A percentile compares a stretch with the other conserved stretches of the same genome.
phyloP scores from a whole-genome alignment of 2,113 vertebrate species.

The Todiramphus chloris region DNA sequence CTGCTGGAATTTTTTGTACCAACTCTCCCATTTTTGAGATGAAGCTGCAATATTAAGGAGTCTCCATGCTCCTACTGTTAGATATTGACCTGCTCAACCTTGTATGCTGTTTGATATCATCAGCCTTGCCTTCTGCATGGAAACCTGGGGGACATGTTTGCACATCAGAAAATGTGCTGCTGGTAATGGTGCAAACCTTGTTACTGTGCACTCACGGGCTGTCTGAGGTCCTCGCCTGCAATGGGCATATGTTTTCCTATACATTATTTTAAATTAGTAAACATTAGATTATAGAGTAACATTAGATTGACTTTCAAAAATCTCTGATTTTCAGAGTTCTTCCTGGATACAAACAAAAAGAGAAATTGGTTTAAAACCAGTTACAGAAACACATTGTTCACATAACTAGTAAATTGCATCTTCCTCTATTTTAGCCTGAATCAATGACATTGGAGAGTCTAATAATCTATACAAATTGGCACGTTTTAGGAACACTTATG shows the following conservation, averaged over 20 bases:
- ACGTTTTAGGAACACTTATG: neutral
- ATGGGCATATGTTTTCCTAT: neutral
- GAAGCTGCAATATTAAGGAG: neutral
- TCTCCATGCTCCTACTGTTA: neutral
- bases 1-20: neutral
- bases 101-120: neutral
- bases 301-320: neutral
- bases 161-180: neutral
- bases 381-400: neutral
- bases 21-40: neutral
- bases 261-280: neutral
- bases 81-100: neutral
- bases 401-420: neutral
- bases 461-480: fast-evolving
- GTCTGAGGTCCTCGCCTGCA: neutral
- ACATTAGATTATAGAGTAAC: too few species aligned
- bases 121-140: neutral
- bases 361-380: neutral
- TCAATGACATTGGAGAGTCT: neutral
- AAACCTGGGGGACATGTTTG: fast-evolving
- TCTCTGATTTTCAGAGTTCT: neutral
- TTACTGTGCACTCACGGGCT: neutral
- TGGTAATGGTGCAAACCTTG: neutral
- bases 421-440: neutral
- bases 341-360: neutral